Evolutionary conservation across 2,113 vertebrate species (phyloP), one percentile per base, ranked within the genome.

Genomic region (Phyllopteryx taeniolatus): DNA sequence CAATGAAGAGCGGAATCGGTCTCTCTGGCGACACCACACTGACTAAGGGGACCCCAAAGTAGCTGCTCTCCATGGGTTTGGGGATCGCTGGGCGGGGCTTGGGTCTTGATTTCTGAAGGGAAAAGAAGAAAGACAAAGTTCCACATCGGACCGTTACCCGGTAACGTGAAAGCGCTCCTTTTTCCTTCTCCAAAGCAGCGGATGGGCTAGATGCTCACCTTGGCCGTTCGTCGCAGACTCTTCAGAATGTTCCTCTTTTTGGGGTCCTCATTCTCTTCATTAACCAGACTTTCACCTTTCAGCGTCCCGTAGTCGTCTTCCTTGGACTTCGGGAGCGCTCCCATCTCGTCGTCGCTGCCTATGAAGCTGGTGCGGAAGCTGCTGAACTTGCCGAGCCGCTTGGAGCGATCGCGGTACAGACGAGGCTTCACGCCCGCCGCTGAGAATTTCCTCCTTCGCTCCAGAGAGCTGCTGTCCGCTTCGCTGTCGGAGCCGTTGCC

Each of bases 401-500:
- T 88, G 73, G 96, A 99, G 2, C 96, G 92, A 2, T 96, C 93
- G 0, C 96, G 93, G 77, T 99, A 99, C 0, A 97, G 81, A 35
- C 92, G 92, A 0, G 97, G 96, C n/a, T 98, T 98, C 71, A 92
- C 89, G 0, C 90, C 92, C 0, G 85, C 87, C 0, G 95, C 93
- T 0, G 93, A 93, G 0, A 92, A 89, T 70, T 94, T 95, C 2
- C 95, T 92, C 35, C 93, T 93, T 0, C 97, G 91, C 70, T 99
- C 97, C 73, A 98, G 47, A 2, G 97, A 98, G 83, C 96, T 88
- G 1, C 91, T 96, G 90, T 99, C 97, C 57, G 95, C 94, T 76
- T 98, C 97, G 4, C 96, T 98, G 89, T 99, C 97, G 0, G 97
- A 98, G 54, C 96, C 96, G 0, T 98, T 98, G 61, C 96, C 93